Conservation (phyloP, 2,113 vertebrate species). For the Pica pica region DNA sequence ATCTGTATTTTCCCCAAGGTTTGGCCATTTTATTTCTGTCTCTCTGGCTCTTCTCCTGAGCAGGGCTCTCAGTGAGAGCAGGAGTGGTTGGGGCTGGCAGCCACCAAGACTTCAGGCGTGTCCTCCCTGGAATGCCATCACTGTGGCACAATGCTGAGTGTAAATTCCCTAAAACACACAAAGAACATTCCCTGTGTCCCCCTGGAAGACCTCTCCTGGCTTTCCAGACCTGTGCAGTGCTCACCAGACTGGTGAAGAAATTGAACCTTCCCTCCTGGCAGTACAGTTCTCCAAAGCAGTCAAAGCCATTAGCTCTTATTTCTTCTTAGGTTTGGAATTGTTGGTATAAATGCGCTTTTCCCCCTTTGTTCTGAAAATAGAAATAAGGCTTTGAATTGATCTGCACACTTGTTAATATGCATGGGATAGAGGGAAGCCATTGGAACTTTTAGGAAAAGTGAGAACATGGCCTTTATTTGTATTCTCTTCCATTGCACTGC, state of each 20-base stretch:
- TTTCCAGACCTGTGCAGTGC: background rate
- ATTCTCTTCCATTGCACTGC: background rate
- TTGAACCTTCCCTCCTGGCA: background rate
- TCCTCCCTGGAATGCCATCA: fast-evolving
- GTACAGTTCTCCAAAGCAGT: background rate
- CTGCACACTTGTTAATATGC: background rate
- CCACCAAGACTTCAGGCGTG: background rate
- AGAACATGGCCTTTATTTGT: background rate
- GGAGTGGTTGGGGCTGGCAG: background rate
- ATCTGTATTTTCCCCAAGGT: background rate
- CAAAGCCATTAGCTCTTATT: background rate
- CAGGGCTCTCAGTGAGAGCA: background rate
- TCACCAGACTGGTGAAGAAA: background rate
- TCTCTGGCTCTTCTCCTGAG: background rate
- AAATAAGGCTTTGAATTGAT: background rate
- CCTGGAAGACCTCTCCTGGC: background rate
- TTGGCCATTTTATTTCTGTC: background rate
- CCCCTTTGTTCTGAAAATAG: background rate
- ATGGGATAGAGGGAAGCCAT: background rate
- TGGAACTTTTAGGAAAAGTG: background rate
- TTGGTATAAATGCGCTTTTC: background rate
- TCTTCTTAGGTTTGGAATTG: background rate
- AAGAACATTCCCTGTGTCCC: background rate
- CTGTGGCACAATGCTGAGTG: background rate
- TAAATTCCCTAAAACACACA: background rate